These are phyloP conservation scores for Indri indri DNA, from an alignment of 2,113 vertebrate species.

Conservation along the genomic window DNA sequence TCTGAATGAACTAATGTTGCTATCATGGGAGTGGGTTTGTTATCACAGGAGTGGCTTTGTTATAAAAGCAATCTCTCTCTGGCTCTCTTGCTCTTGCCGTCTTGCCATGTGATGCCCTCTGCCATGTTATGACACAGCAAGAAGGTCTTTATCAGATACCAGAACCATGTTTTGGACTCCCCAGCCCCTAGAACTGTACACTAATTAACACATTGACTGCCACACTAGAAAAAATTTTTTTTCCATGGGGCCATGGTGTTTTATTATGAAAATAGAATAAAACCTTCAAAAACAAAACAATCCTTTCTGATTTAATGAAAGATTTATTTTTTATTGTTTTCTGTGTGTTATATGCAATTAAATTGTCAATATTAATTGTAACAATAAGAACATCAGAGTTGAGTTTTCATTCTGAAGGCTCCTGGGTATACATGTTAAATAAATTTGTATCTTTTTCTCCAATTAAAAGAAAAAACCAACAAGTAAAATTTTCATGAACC, in stretches of 20 bases:
- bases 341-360: too few relatives aligned
- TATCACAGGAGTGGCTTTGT: background rate
- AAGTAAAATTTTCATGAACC: conserved; percentile 53
- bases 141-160: background rate
- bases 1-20: background rate
- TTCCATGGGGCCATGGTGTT: too few relatives aligned
- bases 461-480: conserved; percentile 58
- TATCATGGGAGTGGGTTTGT: background rate
- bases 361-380: too few relatives aligned
- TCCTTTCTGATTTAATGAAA: too few relatives aligned
- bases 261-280: too few relatives aligned
- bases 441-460: too few relatives aligned
- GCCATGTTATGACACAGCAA: background rate
- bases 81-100: background rate
- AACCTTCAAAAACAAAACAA: too few relatives aligned
- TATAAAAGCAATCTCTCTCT: background rate
- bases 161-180: background rate
- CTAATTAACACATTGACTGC: background rate
- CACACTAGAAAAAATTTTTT: too few relatives aligned
- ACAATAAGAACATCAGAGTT: too few relatives aligned
- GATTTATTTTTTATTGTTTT: too few relatives aligned
- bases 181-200: background rate
- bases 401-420: too few relatives aligned
- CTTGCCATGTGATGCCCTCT: background rate
- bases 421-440: too few relatives aligned